Evolutionary conservation across 2,113 vertebrate genomes (phyloP).

Genomic region (Syrrhaptes paradoxus): DNA sequence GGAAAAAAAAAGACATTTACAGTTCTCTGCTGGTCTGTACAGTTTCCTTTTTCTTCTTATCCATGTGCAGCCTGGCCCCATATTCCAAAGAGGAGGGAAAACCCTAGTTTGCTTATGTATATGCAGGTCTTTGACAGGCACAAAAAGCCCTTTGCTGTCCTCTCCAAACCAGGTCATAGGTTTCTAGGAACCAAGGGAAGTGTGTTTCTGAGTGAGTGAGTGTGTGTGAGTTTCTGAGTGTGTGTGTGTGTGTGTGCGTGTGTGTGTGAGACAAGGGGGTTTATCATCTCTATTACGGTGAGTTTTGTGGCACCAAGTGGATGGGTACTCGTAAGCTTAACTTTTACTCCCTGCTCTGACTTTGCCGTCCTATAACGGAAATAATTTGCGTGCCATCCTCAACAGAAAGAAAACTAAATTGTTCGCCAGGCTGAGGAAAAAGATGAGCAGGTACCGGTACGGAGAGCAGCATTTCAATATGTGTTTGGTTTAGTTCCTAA

Average conservation of each 20-base stretch:
- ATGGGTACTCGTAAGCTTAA: neutral
- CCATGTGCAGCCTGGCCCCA: neutral
- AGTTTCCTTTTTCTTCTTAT: neutral
- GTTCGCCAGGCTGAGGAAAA: constrained; percentile 83
- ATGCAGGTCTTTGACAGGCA: neutral
- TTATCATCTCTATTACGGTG: neutral
- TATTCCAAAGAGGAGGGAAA: neutral
- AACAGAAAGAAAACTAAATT: constrained; percentile 87
- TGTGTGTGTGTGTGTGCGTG: neutral
- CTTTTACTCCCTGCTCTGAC: constrained; percentile 48
- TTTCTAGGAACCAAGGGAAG: neutral
- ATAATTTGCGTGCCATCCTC: constrained; percentile 67
- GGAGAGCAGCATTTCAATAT: constrained; percentile 32
- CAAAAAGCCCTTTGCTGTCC: neutral
- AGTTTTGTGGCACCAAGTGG: neutral
- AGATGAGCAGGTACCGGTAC: constrained; percentile 80
- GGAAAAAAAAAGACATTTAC: neutral
- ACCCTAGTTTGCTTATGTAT: neutral
- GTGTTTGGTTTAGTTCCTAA: constrained; percentile 35
- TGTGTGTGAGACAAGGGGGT: neutral
- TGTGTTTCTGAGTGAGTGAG: neutral
- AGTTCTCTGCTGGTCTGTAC: neutral
- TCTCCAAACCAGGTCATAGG: neutral
- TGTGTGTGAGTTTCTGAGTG: rapidly evolving
- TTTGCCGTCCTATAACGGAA: constrained; percentile 54